Conservation (phyloP, 2,888 invertebrate genomes). For the Augochlorella aurata region DNA sequence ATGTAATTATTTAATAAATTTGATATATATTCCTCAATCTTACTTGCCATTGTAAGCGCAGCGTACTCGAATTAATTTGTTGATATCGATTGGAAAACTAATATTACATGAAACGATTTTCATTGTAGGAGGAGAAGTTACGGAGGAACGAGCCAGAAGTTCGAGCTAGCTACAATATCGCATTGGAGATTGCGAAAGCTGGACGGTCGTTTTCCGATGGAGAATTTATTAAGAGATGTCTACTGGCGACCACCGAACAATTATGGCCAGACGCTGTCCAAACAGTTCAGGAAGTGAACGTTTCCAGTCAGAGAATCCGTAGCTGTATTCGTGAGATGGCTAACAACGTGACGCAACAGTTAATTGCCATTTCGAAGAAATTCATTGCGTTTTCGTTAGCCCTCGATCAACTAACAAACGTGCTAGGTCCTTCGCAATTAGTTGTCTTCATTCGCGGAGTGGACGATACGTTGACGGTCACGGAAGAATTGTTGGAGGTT, state of each 20-base stretch:
- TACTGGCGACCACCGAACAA: conserved; percentile 5
- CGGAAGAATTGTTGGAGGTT: conserved; percentile 15
- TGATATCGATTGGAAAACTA: not conserved
- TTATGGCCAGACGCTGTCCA: not conserved
- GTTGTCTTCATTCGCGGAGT: conserved; percentile 7
- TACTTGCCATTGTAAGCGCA: not conserved
- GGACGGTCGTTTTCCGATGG: not conserved
- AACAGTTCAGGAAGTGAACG: not conserved
- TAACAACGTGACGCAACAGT: conserved; percentile 1
- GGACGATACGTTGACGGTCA: conserved; percentile 6
- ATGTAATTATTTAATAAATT: not conserved
- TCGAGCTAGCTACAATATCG: conserved; percentile 12
- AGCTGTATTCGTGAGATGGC: conserved; percentile 11
- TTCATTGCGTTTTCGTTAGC: conserved; percentile 3
- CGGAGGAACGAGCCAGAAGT: conserved; percentile 1
- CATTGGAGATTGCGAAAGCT: conserved; percentile 16
- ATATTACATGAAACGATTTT: not conserved
- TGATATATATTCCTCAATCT: not conserved
- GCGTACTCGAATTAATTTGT: not conserved
- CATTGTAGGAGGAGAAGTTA: not conserved
- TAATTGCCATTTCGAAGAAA: not conserved
- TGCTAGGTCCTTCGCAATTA: not conserved
- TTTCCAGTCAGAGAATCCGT: not conserved
- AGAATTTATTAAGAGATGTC: not conserved
- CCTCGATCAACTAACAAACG: conserved; percentile 9